Evolutionary conservation across 2,797 vertebrate genomes (phyloP).

Genomic region (Pogoniulus pusillus): DNA sequence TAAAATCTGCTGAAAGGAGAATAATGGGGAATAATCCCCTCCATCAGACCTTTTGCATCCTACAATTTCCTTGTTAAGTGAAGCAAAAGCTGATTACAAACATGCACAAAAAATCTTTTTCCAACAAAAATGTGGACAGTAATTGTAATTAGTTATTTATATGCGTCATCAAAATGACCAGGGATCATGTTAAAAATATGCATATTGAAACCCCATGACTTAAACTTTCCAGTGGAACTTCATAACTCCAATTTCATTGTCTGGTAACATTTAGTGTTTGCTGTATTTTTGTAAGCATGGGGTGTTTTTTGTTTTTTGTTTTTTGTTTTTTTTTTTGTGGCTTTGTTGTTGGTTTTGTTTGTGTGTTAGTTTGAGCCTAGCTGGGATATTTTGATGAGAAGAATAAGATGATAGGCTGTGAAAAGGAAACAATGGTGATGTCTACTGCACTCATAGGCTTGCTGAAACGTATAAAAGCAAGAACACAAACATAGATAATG

Average conservation of each 20-base stretch:
- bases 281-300: background rate
- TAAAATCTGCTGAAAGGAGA: background rate
- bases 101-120: background rate
- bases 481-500: too few relatives aligned
- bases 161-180: background rate
- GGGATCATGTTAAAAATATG: background rate
- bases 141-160: background rate
- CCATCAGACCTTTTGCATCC: background rate
- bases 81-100: background rate
- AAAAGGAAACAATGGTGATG: too few relatives aligned
- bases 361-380: too few relatives aligned
- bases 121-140: rapidly evolving
- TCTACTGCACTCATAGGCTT: too few relatives aligned
- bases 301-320: too few relatives aligned
- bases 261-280: background rate
- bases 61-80: background rate
- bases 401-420: too few relatives aligned
- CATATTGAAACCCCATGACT: background rate
- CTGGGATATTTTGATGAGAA: too few relatives aligned
- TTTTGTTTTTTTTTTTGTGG: background rate
- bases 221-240: background rate
- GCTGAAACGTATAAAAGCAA: too few relatives aligned
- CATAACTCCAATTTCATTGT: background rate
- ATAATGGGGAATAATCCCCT: background rate
- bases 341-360: background rate